Base-by-base conservation (phyloP, 1,140 invertebrate genomes). In the Aethina tumida region DNA sequence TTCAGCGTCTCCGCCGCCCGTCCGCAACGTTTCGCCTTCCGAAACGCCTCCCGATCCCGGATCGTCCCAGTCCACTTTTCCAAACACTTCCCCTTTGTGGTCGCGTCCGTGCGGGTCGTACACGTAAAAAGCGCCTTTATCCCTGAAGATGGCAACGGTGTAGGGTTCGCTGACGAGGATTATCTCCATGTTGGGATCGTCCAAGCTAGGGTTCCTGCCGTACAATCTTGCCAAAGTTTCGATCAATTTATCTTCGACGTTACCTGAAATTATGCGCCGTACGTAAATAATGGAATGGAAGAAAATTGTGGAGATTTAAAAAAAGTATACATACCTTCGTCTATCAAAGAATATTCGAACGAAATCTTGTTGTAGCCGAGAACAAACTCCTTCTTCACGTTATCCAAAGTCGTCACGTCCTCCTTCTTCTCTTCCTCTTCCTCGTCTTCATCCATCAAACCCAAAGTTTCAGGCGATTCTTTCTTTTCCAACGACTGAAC, bases 31-130 rank as follows among this genome's bases (percentile, higher is more conserved):
- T 29, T 12, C 2, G 3, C 10, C 19, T 7, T 16, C 31, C 5
- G 16, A 12, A 12, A 12, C 13, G 13, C 7, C 13, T 29, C 16
- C 4, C 22, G 15, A 4, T 19, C 16, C 16, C 14, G 16, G 14
- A 6, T 1, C 5, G 3, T 18, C 30, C 30, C 12, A 46, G 35
- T 37, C 49, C 16, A 50, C 39, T 32, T 47, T 55, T 20, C 57
- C 57, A 35, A 44, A 52, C 8, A 55, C 39, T 21, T 55, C 37
- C 5, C 59, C 58, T n/a, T 37, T 27, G 9, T 47, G 40, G 37
- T 58, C 51, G 12, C 55, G 39, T 7, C 52, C 46, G 42, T 49
- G 53, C 2, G 61, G 50, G 50, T 63, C 61, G 28, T 60, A 63
- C 1, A 58, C 15, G 32, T 56, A 63, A 28, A 43, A 60, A 2